A percentile compares a stretch with the other conserved stretches of the same genome.
Evolutionary conservation across 1,140 invertebrate genomes (phyloP).

Genomic region (Cotesia glomerata): DNA sequence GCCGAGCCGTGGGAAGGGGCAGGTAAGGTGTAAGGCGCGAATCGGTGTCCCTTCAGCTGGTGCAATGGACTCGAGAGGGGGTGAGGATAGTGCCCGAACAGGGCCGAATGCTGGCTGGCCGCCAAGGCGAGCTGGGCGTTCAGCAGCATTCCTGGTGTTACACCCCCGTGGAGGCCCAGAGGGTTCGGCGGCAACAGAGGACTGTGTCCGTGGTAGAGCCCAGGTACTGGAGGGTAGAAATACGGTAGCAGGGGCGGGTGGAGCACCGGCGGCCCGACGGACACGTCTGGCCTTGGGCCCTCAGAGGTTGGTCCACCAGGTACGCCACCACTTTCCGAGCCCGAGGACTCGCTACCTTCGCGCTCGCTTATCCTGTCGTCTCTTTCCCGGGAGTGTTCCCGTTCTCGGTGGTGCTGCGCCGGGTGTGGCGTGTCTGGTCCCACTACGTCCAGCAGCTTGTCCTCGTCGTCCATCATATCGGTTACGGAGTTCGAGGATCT

Average conservation of each 20-base stretch:
- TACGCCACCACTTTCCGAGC: slow-evolving; percentile 62
- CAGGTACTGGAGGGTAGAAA: slow-evolving; percentile 79
- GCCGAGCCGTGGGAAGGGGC: slow-evolving; percentile 74
- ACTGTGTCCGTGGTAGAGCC: slow-evolving; percentile 75
- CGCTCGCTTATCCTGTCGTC: slow-evolving; percentile 59
- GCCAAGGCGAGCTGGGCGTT: slow-evolving; percentile 82
- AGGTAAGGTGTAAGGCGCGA: slow-evolving; percentile 84
- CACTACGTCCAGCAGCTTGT: slow-evolving; percentile 87
- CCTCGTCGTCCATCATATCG: slow-evolving; percentile 75
- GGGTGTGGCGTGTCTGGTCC: slow-evolving; percentile 81
- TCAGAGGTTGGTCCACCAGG: slow-evolving; percentile 66
- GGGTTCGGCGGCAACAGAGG: slow-evolving; percentile 74
- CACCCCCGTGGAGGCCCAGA: slow-evolving; percentile 67
- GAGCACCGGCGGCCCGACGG: slow-evolving; percentile 80
- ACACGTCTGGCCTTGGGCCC: slow-evolving; percentile 81
- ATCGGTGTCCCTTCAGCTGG: slow-evolving; percentile 73
- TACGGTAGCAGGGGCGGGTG: slow-evolving; percentile 87
- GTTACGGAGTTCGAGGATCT: slow-evolving; percentile 67
- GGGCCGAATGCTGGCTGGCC: slow-evolving; percentile 76
- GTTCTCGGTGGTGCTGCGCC: slow-evolving; percentile 62
- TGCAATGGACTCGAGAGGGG: slow-evolving; percentile 61
- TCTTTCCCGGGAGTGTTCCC: slow-evolving; percentile 56
- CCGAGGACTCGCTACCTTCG: slow-evolving; percentile 61
- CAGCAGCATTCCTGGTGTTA: slow-evolving; percentile 79
- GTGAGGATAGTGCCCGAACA: slow-evolving; percentile 74